These are phyloP conservation scores for Perca fluviatilis DNA, from an alignment of 2,113 vertebrate species.

Conservation along the genomic window DNA sequence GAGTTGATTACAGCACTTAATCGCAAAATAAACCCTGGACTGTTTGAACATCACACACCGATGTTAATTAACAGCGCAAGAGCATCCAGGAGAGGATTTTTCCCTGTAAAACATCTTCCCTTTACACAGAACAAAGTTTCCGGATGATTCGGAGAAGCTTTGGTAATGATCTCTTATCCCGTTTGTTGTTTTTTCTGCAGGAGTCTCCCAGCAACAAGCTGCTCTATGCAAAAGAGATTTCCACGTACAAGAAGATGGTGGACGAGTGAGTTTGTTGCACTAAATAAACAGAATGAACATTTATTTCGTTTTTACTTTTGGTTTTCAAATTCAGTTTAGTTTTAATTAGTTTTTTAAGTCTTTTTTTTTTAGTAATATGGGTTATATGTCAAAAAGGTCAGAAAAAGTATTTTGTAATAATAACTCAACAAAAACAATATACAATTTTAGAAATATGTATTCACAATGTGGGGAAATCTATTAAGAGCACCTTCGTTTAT, in stretches of 20 bases:
- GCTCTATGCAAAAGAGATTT: slow-evolving; percentile 98
- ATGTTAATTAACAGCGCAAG: neutral
- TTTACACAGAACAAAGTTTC: neutral
- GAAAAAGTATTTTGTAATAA: no score
- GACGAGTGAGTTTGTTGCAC: slow-evolving; percentile 91
- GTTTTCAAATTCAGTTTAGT: no score
- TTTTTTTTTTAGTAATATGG: no score
- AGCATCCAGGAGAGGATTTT: neutral
- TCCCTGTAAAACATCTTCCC: neutral
- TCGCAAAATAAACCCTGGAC: neutral
- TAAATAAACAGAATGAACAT: no score
- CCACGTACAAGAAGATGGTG: slow-evolving; percentile 99
- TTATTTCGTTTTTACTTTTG: no score
- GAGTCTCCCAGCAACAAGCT: slow-evolving; percentile 99
- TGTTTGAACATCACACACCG: neutral
- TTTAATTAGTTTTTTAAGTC: no score
- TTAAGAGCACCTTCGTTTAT: no score
- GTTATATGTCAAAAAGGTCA: no score
- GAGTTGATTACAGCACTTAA: slow-evolving; percentile 18
- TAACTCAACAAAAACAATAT: no score
- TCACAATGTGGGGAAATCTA: no score
- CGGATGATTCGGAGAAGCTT: neutral
- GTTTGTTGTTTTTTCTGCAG: slow-evolving; percentile 68
- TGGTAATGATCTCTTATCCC: neutral
- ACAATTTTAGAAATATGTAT: no score